These are phyloP conservation scores for Amphimedon queenslandica DNA, from an alignment of 37 sponge, comb jelly and placozoan genomes.

Conservation along the genomic window DNA sequence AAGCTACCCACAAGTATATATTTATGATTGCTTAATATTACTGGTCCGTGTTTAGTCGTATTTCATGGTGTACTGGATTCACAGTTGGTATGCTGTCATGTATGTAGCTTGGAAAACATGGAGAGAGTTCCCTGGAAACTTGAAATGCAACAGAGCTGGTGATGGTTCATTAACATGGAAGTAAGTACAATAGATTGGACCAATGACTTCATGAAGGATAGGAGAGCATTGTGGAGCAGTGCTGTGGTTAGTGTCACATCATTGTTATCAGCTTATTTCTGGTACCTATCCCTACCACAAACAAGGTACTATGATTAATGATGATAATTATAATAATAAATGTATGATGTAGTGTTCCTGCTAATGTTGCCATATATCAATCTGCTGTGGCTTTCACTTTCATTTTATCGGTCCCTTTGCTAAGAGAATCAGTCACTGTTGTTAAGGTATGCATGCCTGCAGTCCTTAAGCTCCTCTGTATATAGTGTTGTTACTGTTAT, in stretches of 20 bases:
- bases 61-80: slow-evolving; percentile 52
- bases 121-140: slow-evolving; percentile 58
- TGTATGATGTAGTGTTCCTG: slow-evolving; percentile 58
- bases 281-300: slow-evolving; percentile 64
- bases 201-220: background rate
- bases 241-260: slow-evolving; percentile 16
- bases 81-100: slow-evolving; percentile 31
- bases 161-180: slow-evolving; percentile 47
- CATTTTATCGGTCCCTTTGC: slow-evolving; percentile 66
- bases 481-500: background rate
- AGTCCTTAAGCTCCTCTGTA: background rate
- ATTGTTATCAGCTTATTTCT: slow-evolving; percentile 22
- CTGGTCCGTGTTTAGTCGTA: slow-evolving; percentile 6
- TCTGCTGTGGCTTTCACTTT: slow-evolving; percentile 61
- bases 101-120: slow-evolving; percentile 54
- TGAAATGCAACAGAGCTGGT: slow-evolving; percentile 47
- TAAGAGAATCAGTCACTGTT: slow-evolving; percentile 72
- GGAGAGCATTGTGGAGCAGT: slow-evolving; percentile 21
- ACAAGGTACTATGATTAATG: slow-evolving; percentile 28
- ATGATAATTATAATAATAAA: background rate
- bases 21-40: background rate
- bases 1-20: slow-evolving; percentile 30
- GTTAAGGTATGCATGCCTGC: slow-evolving; percentile 42
- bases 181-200: slow-evolving; percentile 9
- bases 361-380: slow-evolving; percentile 81